Base-by-base conservation (phyloP, 2,888 invertebrate species). In the Synergus itoensis region DNA sequence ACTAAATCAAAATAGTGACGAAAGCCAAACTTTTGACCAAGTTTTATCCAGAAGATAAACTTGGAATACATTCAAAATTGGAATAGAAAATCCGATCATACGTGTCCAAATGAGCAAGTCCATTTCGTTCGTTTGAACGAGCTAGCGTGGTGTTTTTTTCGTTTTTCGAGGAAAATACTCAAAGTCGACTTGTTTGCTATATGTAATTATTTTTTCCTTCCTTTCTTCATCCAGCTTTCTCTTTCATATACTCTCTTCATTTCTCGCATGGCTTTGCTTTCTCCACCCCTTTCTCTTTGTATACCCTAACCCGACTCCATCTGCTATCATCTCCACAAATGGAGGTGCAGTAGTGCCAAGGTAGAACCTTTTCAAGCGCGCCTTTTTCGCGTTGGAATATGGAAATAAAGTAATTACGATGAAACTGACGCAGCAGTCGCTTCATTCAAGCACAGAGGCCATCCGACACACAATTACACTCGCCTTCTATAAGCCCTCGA, bases 351-450 rank as follows among this genome's bases (percentile, higher is more conserved):
- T 75, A 78, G 43, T 67, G 62, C 73, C 75, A 57, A 12, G 43
- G 75, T 75, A 65, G 67, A 80, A 77, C 80, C 80, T 84, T 83
- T 79, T 75, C 76, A 81, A 79, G 65, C 67, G 60, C 69, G 67
- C 69, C 76, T 80, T 82, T 81, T 83, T 78, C 77, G 57, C 57
- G 53, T 36, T 73, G 77, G 64, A 80, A 81, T 85, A 85, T 82
- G 84, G 82, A 86, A 85, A 86, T 85, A 84, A 85, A 86, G 84
- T 84, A 85, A 83, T 83, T 85, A 82, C 81, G 77, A 63, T 78
- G 78, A 83, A 81, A 85, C 82, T 78, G 77, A 80, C 76, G 64
- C 77, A 60, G 63, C 76, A 77, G 57, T 77, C 21, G 76, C 73
- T 69, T 78, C 78, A 77, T 75, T 67, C 43, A 67, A 43, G 64